Conservation (phyloP, 1,140 invertebrate species). For the Lethocerus indicus region DNA sequence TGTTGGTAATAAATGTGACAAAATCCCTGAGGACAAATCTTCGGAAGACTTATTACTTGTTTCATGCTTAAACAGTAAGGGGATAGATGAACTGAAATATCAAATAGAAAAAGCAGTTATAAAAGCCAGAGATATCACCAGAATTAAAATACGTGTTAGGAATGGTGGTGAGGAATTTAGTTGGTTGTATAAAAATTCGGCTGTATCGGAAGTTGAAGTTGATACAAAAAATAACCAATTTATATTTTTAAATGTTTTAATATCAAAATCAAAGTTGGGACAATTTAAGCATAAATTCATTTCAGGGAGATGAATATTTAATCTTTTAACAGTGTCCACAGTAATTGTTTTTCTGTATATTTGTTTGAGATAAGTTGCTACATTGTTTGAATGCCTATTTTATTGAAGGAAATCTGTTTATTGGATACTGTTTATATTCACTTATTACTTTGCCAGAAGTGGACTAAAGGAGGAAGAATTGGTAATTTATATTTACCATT, state of each 20-base stretch:
- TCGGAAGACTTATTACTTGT: constrained; percentile 15
- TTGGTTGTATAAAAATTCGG: constrained; percentile 53
- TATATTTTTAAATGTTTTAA: constrained; percentile 36
- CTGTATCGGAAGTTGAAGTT: constrained; percentile 31
- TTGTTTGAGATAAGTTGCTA: too few relatives aligned
- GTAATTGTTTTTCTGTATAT: too few relatives aligned
- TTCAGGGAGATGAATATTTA: too few relatives aligned
- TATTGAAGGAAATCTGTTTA: too few relatives aligned
- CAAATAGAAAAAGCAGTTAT: constrained; percentile 38
- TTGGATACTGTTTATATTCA: too few relatives aligned
- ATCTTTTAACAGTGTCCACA: too few relatives aligned
- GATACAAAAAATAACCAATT: constrained; percentile 34
- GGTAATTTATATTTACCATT: too few relatives aligned
- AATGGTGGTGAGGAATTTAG: constrained; percentile 37
- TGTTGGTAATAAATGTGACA: constrained; percentile 71
- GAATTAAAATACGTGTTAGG: constrained; percentile 38
- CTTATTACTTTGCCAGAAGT: too few relatives aligned
- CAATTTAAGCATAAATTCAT: constrained; percentile 39
- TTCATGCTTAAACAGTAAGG: constrained; percentile 22
- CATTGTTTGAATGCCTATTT: too few relatives aligned
- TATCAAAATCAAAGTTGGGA: constrained; percentile 32
- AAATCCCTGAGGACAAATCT: too few relatives aligned
- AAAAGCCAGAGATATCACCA: constrained; percentile 28
- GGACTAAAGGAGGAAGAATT: too few relatives aligned
- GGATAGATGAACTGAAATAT: constrained; percentile 33